Evolutionary conservation across 2,888 invertebrate genomes (phyloP), one percentile per base, ranked within the genome.

Genomic region (Atethmia centrago): DNA sequence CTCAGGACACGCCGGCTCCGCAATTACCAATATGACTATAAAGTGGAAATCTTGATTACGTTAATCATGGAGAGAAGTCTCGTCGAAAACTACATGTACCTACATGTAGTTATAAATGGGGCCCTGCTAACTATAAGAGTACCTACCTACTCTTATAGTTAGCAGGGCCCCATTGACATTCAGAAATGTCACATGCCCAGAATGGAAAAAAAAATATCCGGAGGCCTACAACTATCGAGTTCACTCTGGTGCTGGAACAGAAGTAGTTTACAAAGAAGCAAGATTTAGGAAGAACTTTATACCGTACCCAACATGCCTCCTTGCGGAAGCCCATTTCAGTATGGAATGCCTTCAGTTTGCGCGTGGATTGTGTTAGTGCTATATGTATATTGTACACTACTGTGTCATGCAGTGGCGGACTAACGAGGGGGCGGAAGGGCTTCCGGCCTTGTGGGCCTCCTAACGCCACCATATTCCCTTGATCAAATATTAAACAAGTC

Each of bases 1-100:
- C 36, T 36, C 45, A 21, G 72, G 62, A 71, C 71, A 42, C 62
- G n/a, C 16, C 10, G 71, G 61, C 40, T 40, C 28, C 55, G 14
- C 45, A 36, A 3, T 36, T n/a, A 68, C 9, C 47, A 56, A n/a
- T 49, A 47, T 31, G 51, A 31, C 65, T 42, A 31, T 31, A 19
- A 42, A 42, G n/a, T 12, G 12, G 8, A 14, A 68, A 59, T 47
- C 58, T n/a, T 64, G 10, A 16, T 64, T 49, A 31, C 21, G 16
- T 16, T 64, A 61, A 19, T 9, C 16, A 61, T 19, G 25, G 25
- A 42, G 19, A 47, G 2, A 45, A 62, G 14, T 62, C 21, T 14
- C 12, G 21, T 62, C 21, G 28, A 63, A 45, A 63, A 63, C 45
- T 47, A 62, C 19, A 16, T n/a, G 4, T n/a, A 40, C 16, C 9